A percentile compares a stretch with the other conserved stretches of the same genome.
phyloP scores from a whole-genome alignment of 2,797 vertebrate genomes.

The Lepilemur ruficaudatus region DNA sequence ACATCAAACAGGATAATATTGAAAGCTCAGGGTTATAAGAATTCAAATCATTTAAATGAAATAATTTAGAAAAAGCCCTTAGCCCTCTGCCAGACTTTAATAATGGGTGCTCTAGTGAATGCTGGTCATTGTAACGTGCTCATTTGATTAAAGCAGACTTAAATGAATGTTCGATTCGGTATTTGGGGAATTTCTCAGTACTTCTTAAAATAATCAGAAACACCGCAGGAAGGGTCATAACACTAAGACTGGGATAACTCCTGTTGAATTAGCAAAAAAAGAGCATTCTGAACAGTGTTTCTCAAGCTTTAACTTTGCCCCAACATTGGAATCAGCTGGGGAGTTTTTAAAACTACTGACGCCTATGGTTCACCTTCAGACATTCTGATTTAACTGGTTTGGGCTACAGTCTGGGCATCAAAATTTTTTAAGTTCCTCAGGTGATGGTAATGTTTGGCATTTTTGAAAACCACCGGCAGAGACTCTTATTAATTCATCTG shows the following conservation, averaged over 20 bases:
- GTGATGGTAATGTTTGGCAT: background rate
- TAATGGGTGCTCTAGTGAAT: background rate
- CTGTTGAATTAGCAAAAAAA: background rate
- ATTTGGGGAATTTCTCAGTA: background rate
- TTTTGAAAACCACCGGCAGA: background rate
- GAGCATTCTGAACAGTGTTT: background rate
- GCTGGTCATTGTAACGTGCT: background rate
- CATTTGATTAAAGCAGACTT: background rate
- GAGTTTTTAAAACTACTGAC: background rate
- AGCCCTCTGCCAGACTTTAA: background rate
- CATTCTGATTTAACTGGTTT: background rate
- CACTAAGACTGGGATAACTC: background rate
- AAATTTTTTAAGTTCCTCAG: background rate
- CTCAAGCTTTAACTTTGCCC: background rate
- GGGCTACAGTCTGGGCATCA: background rate
- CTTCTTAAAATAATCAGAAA: conserved; percentile 1
- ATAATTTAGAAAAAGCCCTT: background rate
- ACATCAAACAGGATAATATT: background rate
- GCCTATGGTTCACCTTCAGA: background rate
- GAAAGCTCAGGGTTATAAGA: background rate
- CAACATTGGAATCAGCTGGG: background rate
- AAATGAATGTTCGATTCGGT: background rate
- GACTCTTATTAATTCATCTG: background rate
- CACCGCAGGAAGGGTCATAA: background rate
- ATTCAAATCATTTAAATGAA: background rate